These are phyloP conservation scores for Antheraea assamensis DNA, from an alignment of 2,888 invertebrate genomes.

Conservation along the genomic window DNA sequence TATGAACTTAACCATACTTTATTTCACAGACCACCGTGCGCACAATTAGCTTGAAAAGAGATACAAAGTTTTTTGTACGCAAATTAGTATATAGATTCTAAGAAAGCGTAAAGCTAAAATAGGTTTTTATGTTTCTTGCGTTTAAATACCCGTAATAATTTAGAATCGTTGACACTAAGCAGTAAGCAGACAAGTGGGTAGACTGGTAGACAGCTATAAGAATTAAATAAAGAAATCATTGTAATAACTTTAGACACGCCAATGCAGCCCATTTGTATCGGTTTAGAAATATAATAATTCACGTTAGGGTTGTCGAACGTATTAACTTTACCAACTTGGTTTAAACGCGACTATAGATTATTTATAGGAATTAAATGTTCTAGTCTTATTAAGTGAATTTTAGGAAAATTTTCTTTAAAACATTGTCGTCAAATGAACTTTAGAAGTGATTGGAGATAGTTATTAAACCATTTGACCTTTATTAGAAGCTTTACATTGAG, in stretches of 20 bases:
- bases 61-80: too few relatives aligned
- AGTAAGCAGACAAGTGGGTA: conserved; percentile 4
- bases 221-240: conserved; percentile 35
- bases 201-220: conserved; percentile 2
- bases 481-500: too few relatives aligned
- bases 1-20: too few relatives aligned
- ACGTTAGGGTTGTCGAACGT: conserved; percentile 8
- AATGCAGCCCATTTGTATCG: conserved; percentile 42
- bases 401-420: too few relatives aligned
- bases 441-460: too few relatives aligned
- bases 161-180: conserved; percentile 1
- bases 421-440: too few relatives aligned
- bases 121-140: not conserved
- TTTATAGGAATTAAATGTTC: not conserved
- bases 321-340: not conserved
- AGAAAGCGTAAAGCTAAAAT: not conserved
- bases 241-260: conserved; percentile 44
- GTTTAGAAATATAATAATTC: conserved; percentile 10
- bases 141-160: not conserved
- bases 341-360: not conserved
- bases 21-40: too few relatives aligned
- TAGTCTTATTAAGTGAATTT: not conserved
- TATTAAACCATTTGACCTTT: too few relatives aligned
- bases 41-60: too few relatives aligned
- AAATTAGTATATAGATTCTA: not conserved